Conservation (phyloP, 2,888 invertebrate species). For the Galerucella nymphaeae region DNA sequence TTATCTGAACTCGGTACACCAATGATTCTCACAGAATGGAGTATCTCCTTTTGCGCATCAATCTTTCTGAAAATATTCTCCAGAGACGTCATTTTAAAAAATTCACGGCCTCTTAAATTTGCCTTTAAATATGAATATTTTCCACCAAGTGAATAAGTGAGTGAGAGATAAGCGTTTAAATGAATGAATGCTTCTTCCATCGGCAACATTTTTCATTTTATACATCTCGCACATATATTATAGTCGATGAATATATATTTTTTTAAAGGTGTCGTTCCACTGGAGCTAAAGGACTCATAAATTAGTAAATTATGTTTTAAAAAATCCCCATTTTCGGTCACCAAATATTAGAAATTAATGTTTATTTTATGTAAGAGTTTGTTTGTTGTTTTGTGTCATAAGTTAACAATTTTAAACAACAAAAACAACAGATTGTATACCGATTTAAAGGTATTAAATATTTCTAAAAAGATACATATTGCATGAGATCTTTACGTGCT, state of each 20-base stretch:
- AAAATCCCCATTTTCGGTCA: too few relatives aligned
- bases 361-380: too few relatives aligned
- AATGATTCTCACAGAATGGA: neutral
- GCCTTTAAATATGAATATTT: conserved; percentile 39
- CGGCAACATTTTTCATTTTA: conserved; percentile 30
- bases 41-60: conserved; percentile 25
- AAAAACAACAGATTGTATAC: too few relatives aligned
- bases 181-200: conserved; percentile 25
- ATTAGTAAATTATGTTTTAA: too few relatives aligned
- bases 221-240: conserved; percentile 9
- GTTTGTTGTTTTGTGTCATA: too few relatives aligned
- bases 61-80: conserved; percentile 33
- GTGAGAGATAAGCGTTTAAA: conserved; percentile 35
- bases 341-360: too few relatives aligned
- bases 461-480: too few relatives aligned
- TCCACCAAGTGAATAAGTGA: conserved; percentile 20
- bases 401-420: too few relatives aligned
- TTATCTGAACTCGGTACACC: neutral
- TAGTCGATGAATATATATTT: neutral
- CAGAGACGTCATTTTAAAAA: conserved; percentile 28
- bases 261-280: neutral
- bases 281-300: neutral
- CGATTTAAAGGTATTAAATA: too few relatives aligned
- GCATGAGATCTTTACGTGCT: too few relatives aligned
- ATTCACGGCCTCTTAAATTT: conserved; percentile 37